phyloP scores from a whole-genome alignment of 2,113 vertebrate genomes.

The Malurus melanocephalus region DNA sequence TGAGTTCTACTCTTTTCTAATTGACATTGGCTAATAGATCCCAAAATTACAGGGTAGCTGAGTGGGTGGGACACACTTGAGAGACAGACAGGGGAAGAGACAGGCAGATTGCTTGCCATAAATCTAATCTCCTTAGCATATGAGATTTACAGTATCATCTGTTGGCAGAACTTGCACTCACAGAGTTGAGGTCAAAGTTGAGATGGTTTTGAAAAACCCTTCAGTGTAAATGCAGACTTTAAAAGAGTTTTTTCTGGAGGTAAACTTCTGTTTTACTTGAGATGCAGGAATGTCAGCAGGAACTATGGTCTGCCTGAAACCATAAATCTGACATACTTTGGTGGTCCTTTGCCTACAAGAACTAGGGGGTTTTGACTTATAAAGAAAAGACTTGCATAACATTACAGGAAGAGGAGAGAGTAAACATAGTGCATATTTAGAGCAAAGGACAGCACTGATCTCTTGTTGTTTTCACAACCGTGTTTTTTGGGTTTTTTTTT shows the following conservation, averaged over 20 bases:
- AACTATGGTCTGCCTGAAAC: background rate
- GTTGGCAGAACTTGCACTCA: background rate
- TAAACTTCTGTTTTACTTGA: background rate
- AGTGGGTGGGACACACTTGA: background rate
- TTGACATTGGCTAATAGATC: background rate
- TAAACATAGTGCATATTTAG: background rate
- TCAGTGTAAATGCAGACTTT: background rate
- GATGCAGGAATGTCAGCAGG: background rate
- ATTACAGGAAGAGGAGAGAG: background rate
- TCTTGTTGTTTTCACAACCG: conserved; percentile 7
- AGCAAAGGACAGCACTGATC: background rate
- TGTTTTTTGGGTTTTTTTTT: background rate
- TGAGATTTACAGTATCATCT: background rate
- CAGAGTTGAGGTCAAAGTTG: background rate
- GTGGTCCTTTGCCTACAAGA: background rate
- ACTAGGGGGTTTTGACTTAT: background rate
- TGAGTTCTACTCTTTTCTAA: background rate
- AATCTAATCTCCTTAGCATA: background rate
- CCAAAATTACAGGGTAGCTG: background rate
- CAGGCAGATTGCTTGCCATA: background rate
- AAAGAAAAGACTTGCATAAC: background rate
- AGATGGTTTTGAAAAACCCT: background rate
- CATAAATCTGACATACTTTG: background rate
- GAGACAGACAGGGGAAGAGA: background rate
- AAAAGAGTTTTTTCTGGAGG: background rate